Percentiles rank a stretch among this genome's conserved stretches.
Evolutionary conservation across 2,888 invertebrate genomes (phyloP).

Genomic region (Cataglyphis altisquamis): DNA sequence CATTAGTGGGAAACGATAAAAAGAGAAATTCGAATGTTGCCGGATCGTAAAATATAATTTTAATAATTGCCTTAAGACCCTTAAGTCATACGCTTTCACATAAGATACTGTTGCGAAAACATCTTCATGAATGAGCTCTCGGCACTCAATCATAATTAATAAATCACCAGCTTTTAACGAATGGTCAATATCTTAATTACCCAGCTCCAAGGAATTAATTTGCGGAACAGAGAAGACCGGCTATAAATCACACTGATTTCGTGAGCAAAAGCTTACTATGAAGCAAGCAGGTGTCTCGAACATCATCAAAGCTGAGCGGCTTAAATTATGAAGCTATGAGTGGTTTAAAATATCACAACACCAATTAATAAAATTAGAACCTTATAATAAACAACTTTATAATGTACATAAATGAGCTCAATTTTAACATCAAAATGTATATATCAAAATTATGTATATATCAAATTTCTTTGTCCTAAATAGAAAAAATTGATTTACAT

Average conservation of each 20-base stretch:
- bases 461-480: background rate
- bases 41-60: conserved; percentile 48
- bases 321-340: conserved; percentile 3
- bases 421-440: background rate
- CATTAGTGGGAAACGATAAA: background rate
- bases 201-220: conserved; percentile 71
- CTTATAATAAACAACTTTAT: background rate
- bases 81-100: conserved; percentile 35
- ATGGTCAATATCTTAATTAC: conserved; percentile 73
- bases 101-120: conserved; percentile 18
- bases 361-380: conserved; percentile 6
- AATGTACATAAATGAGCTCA: background rate
- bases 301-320: background rate
- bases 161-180: conserved; percentile 73
- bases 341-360: background rate
- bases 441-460: background rate
- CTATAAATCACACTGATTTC: conserved; percentile 68
- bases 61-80: conserved; percentile 55
- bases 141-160: conserved; percentile 70
- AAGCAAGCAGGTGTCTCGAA: conserved; percentile 8
- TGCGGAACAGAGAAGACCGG: conserved; percentile 61
- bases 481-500: background rate
- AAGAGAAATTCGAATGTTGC: background rate
- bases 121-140: conserved; percentile 47
- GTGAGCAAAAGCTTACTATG: conserved; percentile 1